phyloP scores from a whole-genome alignment of 1,140 invertebrate genomes.

The Arctopsyche grandis region DNA sequence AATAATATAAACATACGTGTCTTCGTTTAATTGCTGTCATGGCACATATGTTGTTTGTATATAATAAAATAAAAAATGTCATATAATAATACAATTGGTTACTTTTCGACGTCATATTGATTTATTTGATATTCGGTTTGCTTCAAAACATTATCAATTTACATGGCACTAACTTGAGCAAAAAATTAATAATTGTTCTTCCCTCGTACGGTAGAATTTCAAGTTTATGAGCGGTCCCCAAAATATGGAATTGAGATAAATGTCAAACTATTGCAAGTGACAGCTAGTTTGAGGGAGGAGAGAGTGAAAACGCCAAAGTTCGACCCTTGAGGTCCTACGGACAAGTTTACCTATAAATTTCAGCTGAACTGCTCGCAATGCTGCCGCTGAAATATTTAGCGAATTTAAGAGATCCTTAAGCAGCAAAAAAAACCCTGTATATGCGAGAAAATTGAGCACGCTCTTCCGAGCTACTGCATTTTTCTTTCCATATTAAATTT shows the following conservation, averaged over 20 bases:
- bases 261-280: conserved; percentile 34
- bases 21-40: too few relatives aligned
- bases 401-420: not conserved
- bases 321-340: conserved; percentile 22
- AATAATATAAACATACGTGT: too few relatives aligned
- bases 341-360: conserved; percentile 40
- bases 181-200: too few relatives aligned
- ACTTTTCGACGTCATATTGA: too few relatives aligned
- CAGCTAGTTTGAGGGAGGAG: conserved; percentile 18
- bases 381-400: conserved; percentile 29
- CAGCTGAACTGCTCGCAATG: conserved; percentile 10
- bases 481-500: not conserved
- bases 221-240: not conserved
- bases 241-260: conserved; percentile 31
- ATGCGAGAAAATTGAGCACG: not conserved
- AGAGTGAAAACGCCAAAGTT: conserved; percentile 34
- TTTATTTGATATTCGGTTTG: too few relatives aligned
- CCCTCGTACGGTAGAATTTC: too few relatives aligned
- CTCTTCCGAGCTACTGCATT: not conserved
- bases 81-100: too few relatives aligned
- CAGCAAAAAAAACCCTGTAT: not conserved
- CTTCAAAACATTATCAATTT: too few relatives aligned
- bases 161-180: too few relatives aligned
- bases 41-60: too few relatives aligned
- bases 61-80: too few relatives aligned